These are phyloP conservation scores for Diadema setosum DNA, from an alignment of 35 echinoderm and acorn worm genomes.

Conservation along the genomic window DNA sequence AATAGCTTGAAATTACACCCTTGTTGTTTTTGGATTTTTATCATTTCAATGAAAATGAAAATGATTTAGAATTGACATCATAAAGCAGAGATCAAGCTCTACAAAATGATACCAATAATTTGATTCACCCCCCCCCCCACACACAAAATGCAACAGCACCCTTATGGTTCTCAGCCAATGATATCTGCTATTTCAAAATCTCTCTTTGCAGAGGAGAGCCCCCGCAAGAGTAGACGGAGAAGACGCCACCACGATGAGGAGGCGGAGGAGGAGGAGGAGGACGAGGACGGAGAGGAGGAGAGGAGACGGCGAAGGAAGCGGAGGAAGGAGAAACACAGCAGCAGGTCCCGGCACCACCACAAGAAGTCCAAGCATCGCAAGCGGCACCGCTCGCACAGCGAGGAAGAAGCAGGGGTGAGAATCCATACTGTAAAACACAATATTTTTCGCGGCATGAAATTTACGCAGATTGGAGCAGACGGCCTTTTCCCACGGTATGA, in stretches of 20 bases:
- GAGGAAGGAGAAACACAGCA: conserved; percentile 8
- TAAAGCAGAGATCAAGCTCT: background rate
- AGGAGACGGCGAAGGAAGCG: background rate
- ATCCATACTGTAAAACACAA: background rate
- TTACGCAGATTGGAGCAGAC: no score
- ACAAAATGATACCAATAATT: background rate
- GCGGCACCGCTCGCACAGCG: background rate
- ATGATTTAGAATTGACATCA: background rate
- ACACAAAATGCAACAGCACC: background rate
- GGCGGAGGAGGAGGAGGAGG: conserved; percentile 17
- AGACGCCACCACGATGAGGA: background rate
- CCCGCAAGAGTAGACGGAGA: background rate
- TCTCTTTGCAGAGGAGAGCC: background rate
- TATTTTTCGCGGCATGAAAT: background rate
- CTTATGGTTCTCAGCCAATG: background rate
- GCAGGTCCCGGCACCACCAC: background rate
- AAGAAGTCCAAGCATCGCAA: background rate
- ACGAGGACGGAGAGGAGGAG: background rate
- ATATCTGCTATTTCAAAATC: background rate
- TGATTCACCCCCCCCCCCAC: background rate
- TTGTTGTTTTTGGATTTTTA: background rate
- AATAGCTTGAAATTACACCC: no score
- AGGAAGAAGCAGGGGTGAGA: background rate
- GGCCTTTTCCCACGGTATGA: background rate
- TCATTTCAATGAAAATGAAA: background rate